Evolutionary conservation across 2,113 vertebrate species (phyloP), one percentile per base, ranked within the genome.

Genomic region (Aspiorhynchus laticeps): DNA sequence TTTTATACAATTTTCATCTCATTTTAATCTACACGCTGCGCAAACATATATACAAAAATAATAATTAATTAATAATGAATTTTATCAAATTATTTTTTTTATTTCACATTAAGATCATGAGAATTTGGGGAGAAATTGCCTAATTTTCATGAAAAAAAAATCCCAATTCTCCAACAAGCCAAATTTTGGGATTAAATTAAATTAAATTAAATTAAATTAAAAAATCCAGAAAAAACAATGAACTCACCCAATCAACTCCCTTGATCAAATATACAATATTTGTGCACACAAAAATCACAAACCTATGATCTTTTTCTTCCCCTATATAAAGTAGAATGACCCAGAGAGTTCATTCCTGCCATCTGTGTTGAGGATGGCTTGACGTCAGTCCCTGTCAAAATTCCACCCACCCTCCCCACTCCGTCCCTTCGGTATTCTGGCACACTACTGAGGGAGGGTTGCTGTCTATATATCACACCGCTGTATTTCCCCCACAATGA

Each of bases 301-400:
- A 51, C 46, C 1, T 33, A 11, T 31, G 14, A 33, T 15, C 21
- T 24, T 65, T 65, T 19, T 17, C 15, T 26, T 46, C 61, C 8
- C 33, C n/a, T 63, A 28, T 65, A 21, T 41, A 41, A 43, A 46
- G 59, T 46, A 82, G 43, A 82, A 65, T 65, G 24, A 33, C 28
- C 76, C 48, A 56, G 46, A 33, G 76, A 86, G 71, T 86, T 88
- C 56, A 88, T 73, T 26, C 67, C 87, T 88, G 84, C 74, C 84
- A 83, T 77, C 84, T 84, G 80, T 84, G 38, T 65, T 61, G 63
- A 61, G 38, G 24, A 78, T 4, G 4, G 11, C 46, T 80, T 85
- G 85, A 89, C 74, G 77, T 85, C 65, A 89, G 51, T 41, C 85
- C 15, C 77, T 69, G 59, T 33, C 85, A n/a, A n/a, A n/a, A n/a